Base-by-base conservation (phyloP, 2,797 vertebrate genomes). In the Cichlasoma orientale region DNA sequence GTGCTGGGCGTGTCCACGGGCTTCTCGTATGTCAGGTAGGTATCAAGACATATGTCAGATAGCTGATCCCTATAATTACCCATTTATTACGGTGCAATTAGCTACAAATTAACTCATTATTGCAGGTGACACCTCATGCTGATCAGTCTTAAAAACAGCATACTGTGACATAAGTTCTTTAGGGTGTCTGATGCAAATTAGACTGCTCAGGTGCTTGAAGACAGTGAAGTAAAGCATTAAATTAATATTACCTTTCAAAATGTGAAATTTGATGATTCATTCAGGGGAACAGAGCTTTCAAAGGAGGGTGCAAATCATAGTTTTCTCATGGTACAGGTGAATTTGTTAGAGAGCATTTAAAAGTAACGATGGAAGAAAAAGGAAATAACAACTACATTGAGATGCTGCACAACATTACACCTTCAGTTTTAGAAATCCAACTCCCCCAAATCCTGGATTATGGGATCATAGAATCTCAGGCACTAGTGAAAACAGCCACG, bases 381-480 rank as follows among this genome's bases (percentile, higher is more conserved):
- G 80, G 82, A 84, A 83, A 74, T 74, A 72, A 80, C 77, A 78
- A 82, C 74, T 87, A 66, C 61, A 80, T 90, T 90, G 75, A 86
- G 82, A 93, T 90, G 83, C 85, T 84, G 83, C 85, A 78, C 86
- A 75, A 81, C 78, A 77, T 85, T 85, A 85, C 80, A 88, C 72
- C 73, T 86, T 89, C 50, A 85, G 85, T 82, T 92, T 90, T 74
- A 53, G 84, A 88, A 88, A 92, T 86, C 77, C 72, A 77, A 90
- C 87, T 71, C 82, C 78, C 21, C 54, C 55, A 92, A 93, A 92
- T 89, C 92, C 89, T 68, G 90, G 89, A 91, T 93, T 92, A 92
- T 81, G 54, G 81, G 89, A 92, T 94, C 91, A 92, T 77, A 89
- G 82, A 87, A 86, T 91, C 89, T 84, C 72, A 38, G 85, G 78